These are phyloP conservation scores for Antheraea assamensis DNA, from an alignment of 2,888 invertebrate species.

Conservation along the genomic window DNA sequence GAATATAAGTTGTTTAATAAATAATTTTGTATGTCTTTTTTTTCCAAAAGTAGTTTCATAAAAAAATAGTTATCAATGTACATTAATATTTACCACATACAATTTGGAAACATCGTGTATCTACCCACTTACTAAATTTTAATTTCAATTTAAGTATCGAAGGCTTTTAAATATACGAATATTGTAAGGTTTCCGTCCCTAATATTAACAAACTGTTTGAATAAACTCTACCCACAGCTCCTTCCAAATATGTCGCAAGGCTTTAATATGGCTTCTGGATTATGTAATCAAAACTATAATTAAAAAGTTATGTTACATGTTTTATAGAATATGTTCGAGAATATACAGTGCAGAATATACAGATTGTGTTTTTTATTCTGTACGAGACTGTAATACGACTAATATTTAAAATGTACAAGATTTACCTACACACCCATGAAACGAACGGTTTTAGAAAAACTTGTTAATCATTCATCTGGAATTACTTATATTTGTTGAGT, in stretches of 20 bases:
- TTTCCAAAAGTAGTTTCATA: background rate
- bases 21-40: too few species aligned
- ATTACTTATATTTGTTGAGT: background rate
- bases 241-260: background rate
- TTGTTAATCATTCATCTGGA: background rate
- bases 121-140: background rate
- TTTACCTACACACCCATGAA: background rate
- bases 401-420: background rate
- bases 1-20: too few species aligned
- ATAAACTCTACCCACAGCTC: slow-evolving; percentile 10
- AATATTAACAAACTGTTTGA: background rate
- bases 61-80: background rate
- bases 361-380: background rate
- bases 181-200: slow-evolving; percentile 12
- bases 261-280: background rate
- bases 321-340: background rate
- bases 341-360: background rate
- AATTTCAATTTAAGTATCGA: background rate
- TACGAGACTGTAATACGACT: background rate
- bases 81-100: background rate
- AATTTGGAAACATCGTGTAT: background rate
- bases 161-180: background rate
- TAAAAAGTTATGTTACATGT: background rate
- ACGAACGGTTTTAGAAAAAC: background rate
- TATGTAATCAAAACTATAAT: background rate